phyloP scores from a whole-genome alignment of 2,888 invertebrate species.

The Thelaira solivaga region DNA sequence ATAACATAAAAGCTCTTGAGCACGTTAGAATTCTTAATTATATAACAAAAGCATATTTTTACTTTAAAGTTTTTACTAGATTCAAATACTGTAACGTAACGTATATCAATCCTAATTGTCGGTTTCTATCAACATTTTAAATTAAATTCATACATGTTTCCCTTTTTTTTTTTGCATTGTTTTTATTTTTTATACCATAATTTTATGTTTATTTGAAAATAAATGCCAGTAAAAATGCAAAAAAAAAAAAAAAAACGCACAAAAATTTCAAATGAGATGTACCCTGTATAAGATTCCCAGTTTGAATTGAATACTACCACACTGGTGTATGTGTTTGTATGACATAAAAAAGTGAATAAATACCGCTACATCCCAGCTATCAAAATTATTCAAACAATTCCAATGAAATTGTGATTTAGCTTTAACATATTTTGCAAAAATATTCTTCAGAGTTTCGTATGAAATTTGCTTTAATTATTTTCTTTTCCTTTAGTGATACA shows the following conservation, averaged over 20 bases:
- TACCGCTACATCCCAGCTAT: too few relatives aligned
- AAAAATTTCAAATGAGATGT: constrained; percentile 34
- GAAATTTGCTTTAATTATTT: too few relatives aligned
- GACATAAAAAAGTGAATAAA: constrained; percentile 1
- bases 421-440: too few relatives aligned
- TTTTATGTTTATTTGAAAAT: constrained; percentile 47
- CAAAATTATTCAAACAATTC: too few relatives aligned
- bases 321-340: background rate
- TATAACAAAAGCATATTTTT: too few relatives aligned
- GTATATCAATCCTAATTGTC: background rate
- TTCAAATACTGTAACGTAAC: too few relatives aligned
- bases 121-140: background rate
- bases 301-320: constrained; percentile 6
- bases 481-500: too few relatives aligned
- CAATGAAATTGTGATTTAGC: too few relatives aligned
- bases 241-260: constrained; percentile 1
- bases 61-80: too few relatives aligned
- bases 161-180: constrained; percentile 18
- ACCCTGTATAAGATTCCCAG: constrained; percentile 41
- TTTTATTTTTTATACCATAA: background rate
- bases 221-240: constrained; percentile 37
- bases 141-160: background rate
- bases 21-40: too few relatives aligned
- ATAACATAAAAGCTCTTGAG: too few relatives aligned
- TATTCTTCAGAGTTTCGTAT: too few relatives aligned